Percentiles rank a stretch among this genome's conserved stretches.
These are phyloP conservation scores for Sus scrofa DNA, from an alignment of 2,113 vertebrate species.

Conservation along the genomic window DNA sequence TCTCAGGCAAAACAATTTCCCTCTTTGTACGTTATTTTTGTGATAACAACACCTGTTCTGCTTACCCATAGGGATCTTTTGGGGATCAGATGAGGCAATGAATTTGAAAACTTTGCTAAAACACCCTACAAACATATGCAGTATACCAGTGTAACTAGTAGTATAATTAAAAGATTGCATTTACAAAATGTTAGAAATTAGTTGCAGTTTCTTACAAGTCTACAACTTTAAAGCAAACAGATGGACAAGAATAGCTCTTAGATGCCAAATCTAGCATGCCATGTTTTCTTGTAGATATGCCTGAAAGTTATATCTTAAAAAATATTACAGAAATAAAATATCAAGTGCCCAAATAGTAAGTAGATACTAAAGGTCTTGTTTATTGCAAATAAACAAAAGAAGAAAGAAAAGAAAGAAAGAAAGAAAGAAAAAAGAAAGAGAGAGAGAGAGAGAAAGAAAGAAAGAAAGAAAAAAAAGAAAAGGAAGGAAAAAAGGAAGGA, in stretches of 20 bases:
- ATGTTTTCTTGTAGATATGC: conserved; percentile 41
- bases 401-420: neutral
- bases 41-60: conserved; percentile 66
- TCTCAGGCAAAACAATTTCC: conserved; percentile 26
- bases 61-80: conserved; percentile 49
- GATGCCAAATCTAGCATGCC: conserved; percentile 2
- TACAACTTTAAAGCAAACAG: conserved; percentile 71
- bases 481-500: no score
- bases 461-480: no score
- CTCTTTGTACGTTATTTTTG: conserved; percentile 49
- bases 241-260: conserved; percentile 59
- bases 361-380: neutral
- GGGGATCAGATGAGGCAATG: conserved; percentile 38
- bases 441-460: neutral
- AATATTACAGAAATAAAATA: conserved; percentile 52
- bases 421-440: neutral
- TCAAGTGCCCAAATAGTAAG: neutral
- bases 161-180: conserved; percentile 60
- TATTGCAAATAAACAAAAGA: neutral
- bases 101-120: conserved; percentile 62
- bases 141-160: conserved; percentile 35
- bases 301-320: conserved; percentile 44
- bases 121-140: conserved; percentile 56
- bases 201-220: conserved; percentile 54
- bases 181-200: conserved; percentile 65